Evolutionary conservation across 2,888 invertebrate species (phyloP), one percentile per base, ranked within the genome.

Genomic region (Cataglyphis altisquamis): DNA sequence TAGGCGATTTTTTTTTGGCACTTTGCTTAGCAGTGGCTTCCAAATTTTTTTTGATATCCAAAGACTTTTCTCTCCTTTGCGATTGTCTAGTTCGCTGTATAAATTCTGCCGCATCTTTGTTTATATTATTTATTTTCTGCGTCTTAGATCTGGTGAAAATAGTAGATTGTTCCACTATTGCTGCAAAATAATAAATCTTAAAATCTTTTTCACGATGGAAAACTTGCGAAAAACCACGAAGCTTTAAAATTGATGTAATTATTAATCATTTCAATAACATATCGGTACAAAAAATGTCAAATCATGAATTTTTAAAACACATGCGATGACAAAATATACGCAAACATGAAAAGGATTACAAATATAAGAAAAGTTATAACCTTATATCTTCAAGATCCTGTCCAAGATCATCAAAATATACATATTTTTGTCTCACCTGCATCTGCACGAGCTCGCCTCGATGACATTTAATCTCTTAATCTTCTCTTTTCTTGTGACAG

Each of bases 111-210:
- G 32, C 39, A 45, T 70, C 18, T 4, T 60, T 32, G 9, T 1
- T 45, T 0, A 18, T 10, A 18, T 70, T 57, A 41, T 15, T 70
- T 70, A 18, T 8, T 18, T 60, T 78, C 4, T 48, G 78, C 12
- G 32, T 18, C 4, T 15, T 70, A 21, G 78, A 45, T 48, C 78
- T 78, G 25, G 78, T 78, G 15, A 60, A 60, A 41, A 68, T 10
- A 18, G 18, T 5, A 45, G 78, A 70, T 18, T 78, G 77, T 32
- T 45, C 45, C 3, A 9, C 29, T 6, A 21, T 45, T 32, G 57
- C 70, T 78, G 70, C 6, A 70, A 78, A 70, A 3, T 70, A 45
- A 70, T 0, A 0, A 0, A 1, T 15, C 5, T 68, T 18, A 68
- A 70, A 21, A 70, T 45, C 0, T 0, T 60, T 15, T 68, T 32